A percentile compares a stretch with the other conserved stretches of the same genome.
Evolutionary conservation across 2,113 vertebrate species (phyloP).

Genomic region (Cyanoramphus novaezelandiae): DNA sequence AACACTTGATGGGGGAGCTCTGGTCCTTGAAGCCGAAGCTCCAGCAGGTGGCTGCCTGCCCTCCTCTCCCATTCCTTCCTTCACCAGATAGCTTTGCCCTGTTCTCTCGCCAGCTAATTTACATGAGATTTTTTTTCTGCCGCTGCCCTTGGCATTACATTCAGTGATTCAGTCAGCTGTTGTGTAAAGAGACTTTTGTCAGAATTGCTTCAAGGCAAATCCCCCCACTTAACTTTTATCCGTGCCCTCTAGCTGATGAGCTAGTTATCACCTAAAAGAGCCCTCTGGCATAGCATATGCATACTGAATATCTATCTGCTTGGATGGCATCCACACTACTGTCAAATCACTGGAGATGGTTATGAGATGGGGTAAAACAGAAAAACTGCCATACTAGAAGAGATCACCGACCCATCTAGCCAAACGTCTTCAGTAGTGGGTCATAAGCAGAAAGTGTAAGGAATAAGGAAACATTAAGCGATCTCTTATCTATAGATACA

Average conservation of each 20-base stretch:
- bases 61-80: constrained; percentile 7
- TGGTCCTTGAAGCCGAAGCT: neutral
- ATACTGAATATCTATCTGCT: neutral
- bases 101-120: constrained; percentile 51
- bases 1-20: neutral
- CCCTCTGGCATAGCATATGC: constrained; percentile 28
- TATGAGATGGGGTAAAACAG: neutral
- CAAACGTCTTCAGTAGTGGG: neutral
- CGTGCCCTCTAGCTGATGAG: constrained; percentile 40
- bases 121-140: constrained; percentile 14
- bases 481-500: neutral
- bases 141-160: constrained; percentile 44
- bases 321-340: neutral
- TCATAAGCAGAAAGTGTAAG: neutral
- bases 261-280: constrained; percentile 58
- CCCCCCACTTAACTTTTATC: constrained; percentile 35
- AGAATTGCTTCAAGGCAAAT: constrained; percentile 59
- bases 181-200: constrained; percentile 39
- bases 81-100: constrained; percentile 32
- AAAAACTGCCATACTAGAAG: neutral
- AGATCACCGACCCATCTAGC: neutral
- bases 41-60: constrained; percentile 16
- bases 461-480: neutral
- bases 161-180: constrained; percentile 29
- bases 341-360: constrained; percentile 13